Percentiles rank a stretch among this genome's conserved stretches.
phyloP scores from a whole-genome alignment of 2,888 invertebrate species.

The Malthinus seriepunctatus region DNA sequence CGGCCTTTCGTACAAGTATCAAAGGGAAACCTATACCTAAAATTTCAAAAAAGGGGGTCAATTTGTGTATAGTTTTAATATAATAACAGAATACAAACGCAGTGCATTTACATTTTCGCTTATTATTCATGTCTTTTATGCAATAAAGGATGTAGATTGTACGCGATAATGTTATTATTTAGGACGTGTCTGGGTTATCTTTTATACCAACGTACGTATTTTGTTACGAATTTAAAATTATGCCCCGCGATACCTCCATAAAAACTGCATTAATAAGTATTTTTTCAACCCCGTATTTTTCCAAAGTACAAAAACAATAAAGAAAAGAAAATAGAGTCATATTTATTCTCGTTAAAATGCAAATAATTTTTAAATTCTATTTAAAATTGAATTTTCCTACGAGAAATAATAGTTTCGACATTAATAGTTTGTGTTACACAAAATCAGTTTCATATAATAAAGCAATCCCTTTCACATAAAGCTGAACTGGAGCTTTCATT shows the following conservation, averaged over 20 bases:
- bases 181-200: constrained; percentile 31
- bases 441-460: too few relatives aligned
- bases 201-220: constrained; percentile 23
- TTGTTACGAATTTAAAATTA: constrained; percentile 24
- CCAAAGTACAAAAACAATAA: not conserved
- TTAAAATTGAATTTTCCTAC: too few relatives aligned
- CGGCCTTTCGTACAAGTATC: too few relatives aligned
- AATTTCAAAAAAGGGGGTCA: constrained; percentile 7
- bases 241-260: constrained; percentile 15
- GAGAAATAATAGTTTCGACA: too few relatives aligned
- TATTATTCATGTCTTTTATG: constrained; percentile 31
- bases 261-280: constrained; percentile 12
- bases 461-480: too few relatives aligned
- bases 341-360: constrained; percentile 15
- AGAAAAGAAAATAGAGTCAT: not conserved
- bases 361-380: constrained; percentile 1
- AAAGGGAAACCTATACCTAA: not conserved
- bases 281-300: not conserved
- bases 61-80: constrained; percentile 15
- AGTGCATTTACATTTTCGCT: constrained; percentile 24
- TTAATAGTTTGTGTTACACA: too few relatives aligned
- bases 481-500: too few relatives aligned
- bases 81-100: constrained; percentile 22
- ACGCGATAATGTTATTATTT: constrained; percentile 33
- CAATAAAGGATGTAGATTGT: constrained; percentile 32